A percentile compares a stretch with the other conserved stretches of the same genome.
phyloP scores from a whole-genome alignment of 2,888 invertebrate genomes.

The Andrena praecox region DNA sequence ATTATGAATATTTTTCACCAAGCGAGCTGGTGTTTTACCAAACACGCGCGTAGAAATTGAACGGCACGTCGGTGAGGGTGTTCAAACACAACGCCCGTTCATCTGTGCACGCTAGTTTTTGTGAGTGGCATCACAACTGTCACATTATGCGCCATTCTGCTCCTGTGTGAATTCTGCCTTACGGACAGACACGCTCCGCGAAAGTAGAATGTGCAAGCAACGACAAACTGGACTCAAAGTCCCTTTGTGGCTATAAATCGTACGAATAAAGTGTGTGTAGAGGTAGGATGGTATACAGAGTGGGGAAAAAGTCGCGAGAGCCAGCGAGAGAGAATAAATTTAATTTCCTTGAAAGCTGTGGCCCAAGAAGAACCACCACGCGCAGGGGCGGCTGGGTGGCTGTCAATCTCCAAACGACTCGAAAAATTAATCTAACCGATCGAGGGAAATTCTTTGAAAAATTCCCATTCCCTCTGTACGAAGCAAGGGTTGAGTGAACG shows the following conservation, averaged over 20 bases:
- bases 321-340: slow-evolving; percentile 27
- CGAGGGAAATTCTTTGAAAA: too few species aligned
- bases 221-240: not conserved
- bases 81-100: too few species aligned
- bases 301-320: not conserved
- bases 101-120: too few species aligned
- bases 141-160: too few species aligned
- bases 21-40: not conserved
- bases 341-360: slow-evolving; percentile 60
- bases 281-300: not conserved
- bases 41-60: too few species aligned
- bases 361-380: not conserved
- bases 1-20: slow-evolving; percentile 61
- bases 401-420: not conserved
- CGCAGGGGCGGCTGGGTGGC: not conserved
- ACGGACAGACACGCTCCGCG: not conserved
- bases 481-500: too few species aligned
- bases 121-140: too few species aligned
- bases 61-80: too few species aligned
- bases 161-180: not conserved
- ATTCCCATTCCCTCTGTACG: too few species aligned
- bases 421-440: slow-evolving; percentile 3
- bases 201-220: not conserved
- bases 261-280: not conserved
- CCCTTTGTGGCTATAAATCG: not conserved